Evolutionary conservation across 2,888 invertebrate genomes (phyloP).

Genomic region (Luperina nickerlii): DNA sequence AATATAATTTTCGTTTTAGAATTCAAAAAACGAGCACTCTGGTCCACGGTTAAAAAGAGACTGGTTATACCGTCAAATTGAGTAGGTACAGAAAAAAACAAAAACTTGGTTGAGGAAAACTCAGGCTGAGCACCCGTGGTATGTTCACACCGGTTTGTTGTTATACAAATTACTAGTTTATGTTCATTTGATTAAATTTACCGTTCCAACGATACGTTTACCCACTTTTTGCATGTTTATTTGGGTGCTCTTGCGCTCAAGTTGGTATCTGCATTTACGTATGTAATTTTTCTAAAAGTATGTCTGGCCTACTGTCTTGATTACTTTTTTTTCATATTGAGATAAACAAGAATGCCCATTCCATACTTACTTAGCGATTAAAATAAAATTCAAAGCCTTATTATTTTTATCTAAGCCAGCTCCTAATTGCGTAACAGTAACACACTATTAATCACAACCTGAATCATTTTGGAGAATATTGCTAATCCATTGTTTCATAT

Average conservation of each 20-base stretch:
- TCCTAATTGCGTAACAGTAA: too few species aligned
- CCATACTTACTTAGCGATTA: too few species aligned
- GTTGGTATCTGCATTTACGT: not conserved
- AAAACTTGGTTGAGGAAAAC: slow-evolving; percentile 71
- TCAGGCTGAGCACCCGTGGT: slow-evolving; percentile 24
- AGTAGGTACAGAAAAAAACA: slow-evolving; percentile 62
- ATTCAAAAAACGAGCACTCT: slow-evolving; percentile 50
- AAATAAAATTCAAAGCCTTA: too few species aligned
- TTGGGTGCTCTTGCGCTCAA: slow-evolving; percentile 15
- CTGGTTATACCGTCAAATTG: slow-evolving; percentile 70
- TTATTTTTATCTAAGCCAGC: too few species aligned
- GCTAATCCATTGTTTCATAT: too few species aligned
- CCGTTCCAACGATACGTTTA: slow-evolving; percentile 39
- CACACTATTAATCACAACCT: too few species aligned
- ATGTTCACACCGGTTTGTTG: slow-evolving; percentile 57
- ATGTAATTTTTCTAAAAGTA: not conserved
- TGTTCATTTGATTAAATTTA: slow-evolving; percentile 48
- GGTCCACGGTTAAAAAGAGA: slow-evolving; percentile 68
- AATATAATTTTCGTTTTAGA: slow-evolving; percentile 2
- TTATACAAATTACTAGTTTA: slow-evolving; percentile 40
- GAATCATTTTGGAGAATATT: too few species aligned
- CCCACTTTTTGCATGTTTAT: slow-evolving; percentile 42
- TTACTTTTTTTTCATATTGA: not conserved
- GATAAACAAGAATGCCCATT: too few species aligned
- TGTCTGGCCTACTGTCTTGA: not conserved